These are phyloP conservation scores for Agrilus biguttatus DNA, from an alignment of 2,888 invertebrate species.

Conservation along the genomic window DNA sequence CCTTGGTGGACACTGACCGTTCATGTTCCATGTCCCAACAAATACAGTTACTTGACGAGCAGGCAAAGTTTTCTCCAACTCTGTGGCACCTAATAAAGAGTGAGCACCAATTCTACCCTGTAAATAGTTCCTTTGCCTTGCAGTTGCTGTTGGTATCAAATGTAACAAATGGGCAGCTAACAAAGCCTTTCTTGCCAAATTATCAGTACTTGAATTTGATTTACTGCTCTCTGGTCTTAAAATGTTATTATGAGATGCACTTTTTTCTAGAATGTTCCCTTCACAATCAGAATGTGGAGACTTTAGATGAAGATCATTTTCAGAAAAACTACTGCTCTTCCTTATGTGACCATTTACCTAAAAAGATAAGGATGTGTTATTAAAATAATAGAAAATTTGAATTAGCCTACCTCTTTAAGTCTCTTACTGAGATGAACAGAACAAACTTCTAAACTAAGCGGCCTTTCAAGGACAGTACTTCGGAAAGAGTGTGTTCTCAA, in stretches of 20 bases:
- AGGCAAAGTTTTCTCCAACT: constrained; percentile 76
- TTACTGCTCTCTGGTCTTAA: constrained; percentile 18
- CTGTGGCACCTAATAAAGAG: constrained; percentile 68
- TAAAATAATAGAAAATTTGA: constrained; percentile 7
- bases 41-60: constrained; percentile 74
- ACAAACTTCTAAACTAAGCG: constrained; percentile 25
- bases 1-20: constrained; percentile 75
- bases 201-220: constrained; percentile 38
- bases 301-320: constrained; percentile 16
- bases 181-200: constrained; percentile 57
- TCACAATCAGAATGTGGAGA: constrained; percentile 11
- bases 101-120: constrained; percentile 68
- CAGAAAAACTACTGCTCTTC: constrained; percentile 27
- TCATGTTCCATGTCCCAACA: constrained; percentile 96
- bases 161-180: constrained; percentile 68
- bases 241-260: constrained; percentile 28
- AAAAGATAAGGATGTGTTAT: constrained; percentile 1
- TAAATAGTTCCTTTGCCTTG: constrained; percentile 66
- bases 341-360: constrained; percentile 13
- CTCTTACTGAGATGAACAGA: constrained; percentile 12
- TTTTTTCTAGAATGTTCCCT: constrained; percentile 20
- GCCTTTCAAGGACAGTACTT: constrained; percentile 8
- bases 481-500: no score
- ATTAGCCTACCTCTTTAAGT: no score
- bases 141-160: constrained; percentile 70